Conservation (phyloP, 1,140 invertebrate species). For the Pseudomyrmex concolor region DNA sequence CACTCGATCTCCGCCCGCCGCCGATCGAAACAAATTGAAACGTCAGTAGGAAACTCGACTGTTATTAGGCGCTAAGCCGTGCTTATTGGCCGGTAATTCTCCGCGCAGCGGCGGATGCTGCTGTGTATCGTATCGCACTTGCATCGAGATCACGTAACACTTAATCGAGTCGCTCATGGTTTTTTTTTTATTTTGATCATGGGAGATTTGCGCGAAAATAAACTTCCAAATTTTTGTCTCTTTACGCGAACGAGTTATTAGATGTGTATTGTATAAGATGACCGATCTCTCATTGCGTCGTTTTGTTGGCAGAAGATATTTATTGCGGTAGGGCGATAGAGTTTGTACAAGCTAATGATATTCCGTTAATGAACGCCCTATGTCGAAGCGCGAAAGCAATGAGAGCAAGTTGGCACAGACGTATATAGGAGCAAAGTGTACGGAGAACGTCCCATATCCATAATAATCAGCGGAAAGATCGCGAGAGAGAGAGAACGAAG, state of each 20-base stretch:
- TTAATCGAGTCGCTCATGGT: not conserved
- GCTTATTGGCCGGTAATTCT: conserved; percentile 16
- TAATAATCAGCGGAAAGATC: conserved; percentile 32
- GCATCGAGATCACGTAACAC: no score
- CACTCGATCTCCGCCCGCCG: not conserved
- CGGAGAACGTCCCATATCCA: not conserved
- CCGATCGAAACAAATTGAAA: conserved; percentile 36
- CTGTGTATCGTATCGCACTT: not conserved
- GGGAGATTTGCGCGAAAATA: not conserved
- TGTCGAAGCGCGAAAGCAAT: conserved; percentile 2
- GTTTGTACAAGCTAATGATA: conserved; percentile 28
- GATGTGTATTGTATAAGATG: no score
- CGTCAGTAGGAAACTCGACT: conserved; percentile 17
- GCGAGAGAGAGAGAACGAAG: no score
- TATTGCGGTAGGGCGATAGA: conserved; percentile 12
- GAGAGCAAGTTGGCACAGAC: conserved; percentile 10
- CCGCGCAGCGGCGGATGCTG: not conserved
- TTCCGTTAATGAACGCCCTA: conserved; percentile 14
- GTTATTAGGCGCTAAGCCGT: conserved; percentile 39
- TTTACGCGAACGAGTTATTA: not conserved
- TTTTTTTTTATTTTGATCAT: not conserved
- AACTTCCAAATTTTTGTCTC: not conserved
- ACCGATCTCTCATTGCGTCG: no score
- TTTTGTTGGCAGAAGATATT: not conserved
- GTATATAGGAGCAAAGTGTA: conserved; percentile 4